Conservation (phyloP, 2,888 invertebrate species). For the Dorcus parallelipipedus region DNA sequence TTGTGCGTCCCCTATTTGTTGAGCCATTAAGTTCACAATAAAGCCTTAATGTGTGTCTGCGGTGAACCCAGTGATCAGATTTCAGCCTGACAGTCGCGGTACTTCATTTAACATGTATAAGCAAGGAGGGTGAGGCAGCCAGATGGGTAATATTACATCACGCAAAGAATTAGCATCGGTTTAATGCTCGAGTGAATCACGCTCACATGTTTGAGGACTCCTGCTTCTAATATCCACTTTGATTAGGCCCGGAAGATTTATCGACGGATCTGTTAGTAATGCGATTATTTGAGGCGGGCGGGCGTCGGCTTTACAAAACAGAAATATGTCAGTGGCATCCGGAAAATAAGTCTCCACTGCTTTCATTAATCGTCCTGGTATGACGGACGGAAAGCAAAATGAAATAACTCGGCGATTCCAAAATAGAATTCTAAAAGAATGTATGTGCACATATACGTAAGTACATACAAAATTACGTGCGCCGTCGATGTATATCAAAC, state of each 20-base stretch:
- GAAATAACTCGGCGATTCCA: too few relatives aligned
- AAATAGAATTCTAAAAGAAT: too few relatives aligned
- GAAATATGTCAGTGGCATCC: too few relatives aligned
- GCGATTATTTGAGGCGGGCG: background rate
- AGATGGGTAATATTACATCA: slow-evolving; percentile 22
- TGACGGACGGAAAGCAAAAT: too few relatives aligned
- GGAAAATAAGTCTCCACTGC: too few relatives aligned
- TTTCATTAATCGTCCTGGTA: too few relatives aligned
- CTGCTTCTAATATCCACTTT: slow-evolving; percentile 1
- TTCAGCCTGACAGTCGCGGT: slow-evolving; percentile 25
- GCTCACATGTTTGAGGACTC: slow-evolving; percentile 3
- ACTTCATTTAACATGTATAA: slow-evolving; percentile 18
- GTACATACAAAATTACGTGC: background rate
- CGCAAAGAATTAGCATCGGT: slow-evolving; percentile 24
- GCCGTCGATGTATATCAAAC: slow-evolving; percentile 6
- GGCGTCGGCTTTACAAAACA: too few relatives aligned
- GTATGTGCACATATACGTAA: too few relatives aligned
- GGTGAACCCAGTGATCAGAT: slow-evolving; percentile 28
- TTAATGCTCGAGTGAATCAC: slow-evolving; percentile 26
- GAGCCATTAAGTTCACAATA: slow-evolving; percentile 34
- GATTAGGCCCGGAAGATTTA: background rate
- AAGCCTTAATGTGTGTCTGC: slow-evolving; percentile 33
- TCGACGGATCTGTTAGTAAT: background rate
- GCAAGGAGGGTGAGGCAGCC: slow-evolving; percentile 12
- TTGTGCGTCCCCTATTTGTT: slow-evolving; percentile 29